Evolutionary conservation across 1,140 invertebrate genomes (phyloP), one percentile per base, ranked within the genome.

Genomic region (Drosophila hydei): DNA sequence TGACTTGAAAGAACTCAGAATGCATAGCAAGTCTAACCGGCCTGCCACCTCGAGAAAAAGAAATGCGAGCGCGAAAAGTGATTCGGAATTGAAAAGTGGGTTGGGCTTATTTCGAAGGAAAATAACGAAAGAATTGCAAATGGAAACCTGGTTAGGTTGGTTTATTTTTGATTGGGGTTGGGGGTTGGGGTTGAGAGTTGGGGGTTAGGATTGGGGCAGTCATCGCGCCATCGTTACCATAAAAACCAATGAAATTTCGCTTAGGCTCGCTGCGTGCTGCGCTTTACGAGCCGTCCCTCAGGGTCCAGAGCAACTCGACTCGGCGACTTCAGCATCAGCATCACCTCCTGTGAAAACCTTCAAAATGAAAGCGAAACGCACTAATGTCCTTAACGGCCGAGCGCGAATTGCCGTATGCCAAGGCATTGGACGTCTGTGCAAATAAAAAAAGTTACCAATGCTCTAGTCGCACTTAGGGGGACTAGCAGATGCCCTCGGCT

Each of bases 161-260:
- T 36, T 30, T 21, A 4, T 6, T 30, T 7, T 2, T 6, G 25
- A n/a, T 19, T 7, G 3, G n/a, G 40, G 27, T 14, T 19, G 18
- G 14, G 27, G 4, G 27, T 2, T 16, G 21, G 14, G 11, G 16
- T 8, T 30, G 27, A n/a, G 36, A 36, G 27, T 6, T 2, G 3
- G 18, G 0, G 25, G 16, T 7, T 11, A 5, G 16, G 14, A 4
- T 21, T 27, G 23, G 9, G 52, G 3, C 25, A 6, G 54, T 48
- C 48, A 43, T 23, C 51, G 18, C n/a, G 56, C 43, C 58, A 68
- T 73, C 65, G 58, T 71, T 55, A 59, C 47, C 73, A 65, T 87
- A 87, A 81, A 87, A 85, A 72, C 58, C 75, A 88, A 84, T 89
- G 77, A 84, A 78, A 80, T 79, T 85, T 89, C 74, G 79, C 77